Conservation (phyloP, 1,140 invertebrate genomes). For the Ephestia elutella region DNA sequence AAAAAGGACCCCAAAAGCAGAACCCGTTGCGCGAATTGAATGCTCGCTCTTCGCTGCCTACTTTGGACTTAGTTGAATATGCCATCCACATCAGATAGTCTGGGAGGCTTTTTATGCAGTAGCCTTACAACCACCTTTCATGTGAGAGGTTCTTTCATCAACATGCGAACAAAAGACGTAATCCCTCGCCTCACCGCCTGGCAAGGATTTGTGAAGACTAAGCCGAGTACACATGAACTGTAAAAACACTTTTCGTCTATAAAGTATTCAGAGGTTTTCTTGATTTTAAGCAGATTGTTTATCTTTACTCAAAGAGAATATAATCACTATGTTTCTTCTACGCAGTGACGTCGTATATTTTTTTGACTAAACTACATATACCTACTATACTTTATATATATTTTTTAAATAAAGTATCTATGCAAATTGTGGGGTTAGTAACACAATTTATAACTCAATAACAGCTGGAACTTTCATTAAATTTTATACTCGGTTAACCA, state of each 20-base stretch:
- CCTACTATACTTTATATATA: no score
- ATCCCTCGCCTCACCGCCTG: not conserved
- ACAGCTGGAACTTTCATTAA: no score
- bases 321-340: not conserved
- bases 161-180: constrained; percentile 1
- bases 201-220: constrained; percentile 1
- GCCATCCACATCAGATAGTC: constrained; percentile 1
- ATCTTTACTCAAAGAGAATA: no score
- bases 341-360: no score
- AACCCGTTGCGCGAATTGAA: no score
- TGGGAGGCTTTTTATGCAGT: not conserved
- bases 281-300: not conserved
- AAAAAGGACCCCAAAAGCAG: no score
- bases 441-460: no score
- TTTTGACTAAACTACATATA: no score
- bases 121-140: constrained; percentile 1
- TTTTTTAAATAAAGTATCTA: no score
- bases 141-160: constrained; percentile 1
- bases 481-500: no score
- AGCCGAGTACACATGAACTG: not conserved
- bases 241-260: not conserved
- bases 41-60: not conserved
- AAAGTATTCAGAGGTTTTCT: not conserved
- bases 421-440: no score
- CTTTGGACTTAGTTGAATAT: not conserved